Percentiles rank a stretch among this genome's conserved stretches.
Evolutionary conservation across 1,140 invertebrate species (phyloP).

Genomic region (Dufourea novaeangliae): DNA sequence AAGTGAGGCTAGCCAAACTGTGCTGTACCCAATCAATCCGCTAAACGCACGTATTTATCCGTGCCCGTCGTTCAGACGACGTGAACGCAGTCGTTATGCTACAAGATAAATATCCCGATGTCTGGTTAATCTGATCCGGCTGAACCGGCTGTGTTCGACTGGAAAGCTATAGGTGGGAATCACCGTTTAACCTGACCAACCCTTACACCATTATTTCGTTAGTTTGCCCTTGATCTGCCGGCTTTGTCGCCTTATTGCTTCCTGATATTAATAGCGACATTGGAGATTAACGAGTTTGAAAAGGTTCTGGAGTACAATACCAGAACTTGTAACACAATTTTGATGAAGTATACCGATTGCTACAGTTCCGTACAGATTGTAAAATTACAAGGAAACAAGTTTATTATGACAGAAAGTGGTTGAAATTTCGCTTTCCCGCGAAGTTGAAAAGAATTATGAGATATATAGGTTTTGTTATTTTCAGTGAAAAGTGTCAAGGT

Average conservation of each 20-base stretch:
- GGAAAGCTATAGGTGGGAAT: constrained; percentile 35
- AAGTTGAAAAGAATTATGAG: background rate
- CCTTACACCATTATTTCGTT: constrained; percentile 36
- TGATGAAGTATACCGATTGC: too few species aligned
- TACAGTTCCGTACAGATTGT: too few species aligned
- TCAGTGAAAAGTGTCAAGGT: background rate
- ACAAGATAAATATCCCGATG: constrained; percentile 68
- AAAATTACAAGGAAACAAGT: too few species aligned
- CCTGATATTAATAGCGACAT: too few species aligned
- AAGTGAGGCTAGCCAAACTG: constrained; percentile 70
- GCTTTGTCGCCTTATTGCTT: too few species aligned
- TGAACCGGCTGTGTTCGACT: constrained; percentile 40
- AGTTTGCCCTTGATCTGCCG: background rate
- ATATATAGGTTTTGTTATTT: constrained; percentile 5
- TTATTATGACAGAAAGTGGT: background rate
- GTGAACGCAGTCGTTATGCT: constrained; percentile 51
- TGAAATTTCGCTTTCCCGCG: background rate
- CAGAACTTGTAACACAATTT: too few species aligned
- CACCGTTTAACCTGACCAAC: constrained; percentile 4
- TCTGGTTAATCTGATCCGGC: constrained; percentile 49
- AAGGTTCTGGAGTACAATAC: too few species aligned
- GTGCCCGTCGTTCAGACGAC: constrained; percentile 53
- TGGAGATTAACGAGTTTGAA: too few species aligned
- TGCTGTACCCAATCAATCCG: constrained; percentile 74
- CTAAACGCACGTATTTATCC: constrained; percentile 72